A percentile compares a stretch with the other conserved stretches of the same genome.
phyloP scores from a whole-genome alignment of 2,113 vertebrate species.

The Gila orcuttii region DNA sequence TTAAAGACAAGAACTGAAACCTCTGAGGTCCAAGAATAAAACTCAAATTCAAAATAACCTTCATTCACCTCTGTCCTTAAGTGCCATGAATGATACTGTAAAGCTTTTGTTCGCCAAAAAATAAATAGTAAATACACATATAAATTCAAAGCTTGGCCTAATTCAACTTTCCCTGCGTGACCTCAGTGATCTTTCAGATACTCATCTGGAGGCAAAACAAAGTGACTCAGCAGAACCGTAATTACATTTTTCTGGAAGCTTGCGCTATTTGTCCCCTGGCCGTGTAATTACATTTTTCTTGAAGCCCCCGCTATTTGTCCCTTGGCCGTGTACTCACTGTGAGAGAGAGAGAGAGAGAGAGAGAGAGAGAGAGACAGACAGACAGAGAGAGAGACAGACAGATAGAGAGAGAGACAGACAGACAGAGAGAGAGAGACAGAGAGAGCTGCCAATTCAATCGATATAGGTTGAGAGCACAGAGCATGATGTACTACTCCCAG shows the following conservation, averaged over 20 bases:
- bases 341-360: background rate
- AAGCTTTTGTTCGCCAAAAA: background rate
- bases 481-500: background rate
- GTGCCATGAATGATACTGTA: background rate
- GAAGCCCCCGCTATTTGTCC: too few species aligned
- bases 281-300: background rate
- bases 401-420: background rate
- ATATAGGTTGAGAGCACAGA: background rate
- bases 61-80: background rate
- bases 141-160: background rate
- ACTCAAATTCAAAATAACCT: background rate
- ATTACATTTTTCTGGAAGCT: slow-evolving; percentile 16
- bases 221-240: slow-evolving; percentile 32
- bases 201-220: slow-evolving; percentile 19
- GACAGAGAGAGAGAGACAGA: background rate
- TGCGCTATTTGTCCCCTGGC: background rate
- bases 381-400: background rate
- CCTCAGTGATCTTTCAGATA: slow-evolving; percentile 19
- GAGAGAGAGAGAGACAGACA: background rate
- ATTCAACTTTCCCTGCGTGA: background rate
- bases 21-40: background rate
- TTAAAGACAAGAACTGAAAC: background rate
- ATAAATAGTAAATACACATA: background rate
- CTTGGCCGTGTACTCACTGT: too few species aligned
- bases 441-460: background rate